phyloP scores from a whole-genome alignment of 2,113 vertebrate genomes.

The Tragelaphus strepsiceros region DNA sequence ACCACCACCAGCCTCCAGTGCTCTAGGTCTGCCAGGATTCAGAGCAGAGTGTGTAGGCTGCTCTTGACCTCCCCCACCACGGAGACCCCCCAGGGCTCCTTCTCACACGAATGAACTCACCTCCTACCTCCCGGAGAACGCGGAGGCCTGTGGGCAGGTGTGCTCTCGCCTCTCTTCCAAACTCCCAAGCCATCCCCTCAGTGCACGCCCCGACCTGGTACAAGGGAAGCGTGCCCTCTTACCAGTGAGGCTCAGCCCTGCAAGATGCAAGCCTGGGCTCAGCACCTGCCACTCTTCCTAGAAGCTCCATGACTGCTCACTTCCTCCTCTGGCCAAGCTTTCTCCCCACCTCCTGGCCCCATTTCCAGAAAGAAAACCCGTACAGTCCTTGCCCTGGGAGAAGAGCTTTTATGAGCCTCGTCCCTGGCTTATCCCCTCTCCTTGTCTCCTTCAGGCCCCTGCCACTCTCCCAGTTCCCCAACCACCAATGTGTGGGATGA shows the following conservation, averaged over 20 bases:
- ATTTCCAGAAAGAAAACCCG: not conserved
- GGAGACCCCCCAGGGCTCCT: not conserved
- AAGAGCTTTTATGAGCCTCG: not conserved
- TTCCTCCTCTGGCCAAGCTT: not conserved
- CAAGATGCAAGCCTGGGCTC: not conserved
- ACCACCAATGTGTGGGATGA: not conserved
- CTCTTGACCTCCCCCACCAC: not conserved
- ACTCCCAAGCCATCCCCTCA: not conserved
- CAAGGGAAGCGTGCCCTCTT: not conserved
- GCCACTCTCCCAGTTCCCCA: not conserved
- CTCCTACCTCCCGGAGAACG: not conserved
- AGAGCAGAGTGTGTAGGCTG: not conserved
- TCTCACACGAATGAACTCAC: not conserved
- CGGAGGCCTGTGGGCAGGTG: not conserved
- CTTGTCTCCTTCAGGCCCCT: not conserved
- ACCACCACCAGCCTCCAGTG: fast-evolving
- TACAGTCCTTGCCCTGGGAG: not conserved
- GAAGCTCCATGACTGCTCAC: not conserved
- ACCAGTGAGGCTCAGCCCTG: not conserved
- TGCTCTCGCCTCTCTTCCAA: not conserved
- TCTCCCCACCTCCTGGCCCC: not conserved
- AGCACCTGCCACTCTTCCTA: not conserved
- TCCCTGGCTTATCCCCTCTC: too few species aligned
- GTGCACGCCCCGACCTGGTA: fast-evolving
- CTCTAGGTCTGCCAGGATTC: not conserved